Conservation (phyloP, 2,113 vertebrate species). For the Dipodomys merriami region DNA sequence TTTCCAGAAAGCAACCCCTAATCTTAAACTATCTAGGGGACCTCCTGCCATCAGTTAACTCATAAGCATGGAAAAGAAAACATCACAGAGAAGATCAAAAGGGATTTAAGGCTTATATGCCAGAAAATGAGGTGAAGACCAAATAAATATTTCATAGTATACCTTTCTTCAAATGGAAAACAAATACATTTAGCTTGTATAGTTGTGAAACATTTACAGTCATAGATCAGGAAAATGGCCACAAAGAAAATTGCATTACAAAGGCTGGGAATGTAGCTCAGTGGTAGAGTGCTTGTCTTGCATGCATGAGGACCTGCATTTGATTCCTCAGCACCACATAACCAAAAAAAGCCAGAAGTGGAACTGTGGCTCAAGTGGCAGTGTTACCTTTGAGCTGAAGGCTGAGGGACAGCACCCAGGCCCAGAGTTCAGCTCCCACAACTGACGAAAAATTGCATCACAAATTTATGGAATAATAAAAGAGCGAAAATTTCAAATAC, state of each 20-base stretch:
- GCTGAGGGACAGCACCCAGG: no score
- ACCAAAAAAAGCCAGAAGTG: no score
- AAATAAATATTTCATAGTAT: neutral
- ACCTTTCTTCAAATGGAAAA: slow-evolving; percentile 48
- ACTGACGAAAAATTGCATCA: neutral
- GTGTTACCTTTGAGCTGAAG: no score
- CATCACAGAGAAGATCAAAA: neutral
- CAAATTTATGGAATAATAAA: slow-evolving; percentile 38
- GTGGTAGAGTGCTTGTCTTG: no score
- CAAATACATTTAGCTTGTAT: neutral
- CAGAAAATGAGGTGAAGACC: neutral
- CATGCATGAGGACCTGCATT: no score
- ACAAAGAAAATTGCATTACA: slow-evolving; percentile 12
- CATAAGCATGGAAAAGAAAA: neutral
- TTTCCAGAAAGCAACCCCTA: neutral
- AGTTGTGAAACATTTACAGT: slow-evolving; percentile 38
- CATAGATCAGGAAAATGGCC: neutral
- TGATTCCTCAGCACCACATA: no score
- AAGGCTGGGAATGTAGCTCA: no score
- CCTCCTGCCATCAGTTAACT: neutral
- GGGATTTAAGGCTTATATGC: neutral
- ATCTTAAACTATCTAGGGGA: neutral
- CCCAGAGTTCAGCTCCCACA: no score
- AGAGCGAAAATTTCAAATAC: slow-evolving; percentile 3
- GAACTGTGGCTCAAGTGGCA: no score